Percentiles rank a stretch among this genome's conserved stretches.
phyloP scores from a whole-genome alignment of 2,797 vertebrate species.

The Emys orbicularis region DNA sequence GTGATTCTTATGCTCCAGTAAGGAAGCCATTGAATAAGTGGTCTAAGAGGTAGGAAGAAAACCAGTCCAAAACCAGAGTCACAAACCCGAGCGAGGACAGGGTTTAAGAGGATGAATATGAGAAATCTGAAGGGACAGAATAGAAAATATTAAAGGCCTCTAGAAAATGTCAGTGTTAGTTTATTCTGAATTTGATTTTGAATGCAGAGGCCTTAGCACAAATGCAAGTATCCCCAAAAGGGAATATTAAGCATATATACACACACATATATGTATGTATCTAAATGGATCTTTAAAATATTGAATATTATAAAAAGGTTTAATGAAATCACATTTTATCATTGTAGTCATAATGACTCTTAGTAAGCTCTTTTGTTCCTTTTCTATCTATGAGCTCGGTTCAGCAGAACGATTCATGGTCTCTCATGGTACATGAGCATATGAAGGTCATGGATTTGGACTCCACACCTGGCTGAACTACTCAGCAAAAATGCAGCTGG shows the following conservation, averaged over 20 bases:
- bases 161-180: neutral
- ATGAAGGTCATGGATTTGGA: slow-evolving; percentile 29
- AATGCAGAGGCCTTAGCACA: neutral
- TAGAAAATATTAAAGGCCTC: neutral
- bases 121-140: neutral
- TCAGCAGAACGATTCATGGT: neutral
- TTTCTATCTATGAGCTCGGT: neutral
- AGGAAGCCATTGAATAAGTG: slow-evolving; percentile 1
- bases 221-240: neutral
- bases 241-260: neutral
- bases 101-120: neutral
- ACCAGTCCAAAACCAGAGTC: neutral
- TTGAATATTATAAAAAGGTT: neutral
- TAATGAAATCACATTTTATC: neutral
- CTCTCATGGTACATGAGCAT: slow-evolving; percentile 32
- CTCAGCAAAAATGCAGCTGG: slow-evolving; percentile 47
- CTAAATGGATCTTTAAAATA: neutral
- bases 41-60: slow-evolving; percentile 14
- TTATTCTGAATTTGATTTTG: neutral
- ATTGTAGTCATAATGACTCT: neutral
- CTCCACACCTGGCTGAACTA: slow-evolving; percentile 40
- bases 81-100: neutral
- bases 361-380: neutral
- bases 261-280: neutral
- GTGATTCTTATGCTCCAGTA: slow-evolving; percentile 11